phyloP scores from a whole-genome alignment of 2,113 vertebrate species.

The Vicugna pacos region DNA sequence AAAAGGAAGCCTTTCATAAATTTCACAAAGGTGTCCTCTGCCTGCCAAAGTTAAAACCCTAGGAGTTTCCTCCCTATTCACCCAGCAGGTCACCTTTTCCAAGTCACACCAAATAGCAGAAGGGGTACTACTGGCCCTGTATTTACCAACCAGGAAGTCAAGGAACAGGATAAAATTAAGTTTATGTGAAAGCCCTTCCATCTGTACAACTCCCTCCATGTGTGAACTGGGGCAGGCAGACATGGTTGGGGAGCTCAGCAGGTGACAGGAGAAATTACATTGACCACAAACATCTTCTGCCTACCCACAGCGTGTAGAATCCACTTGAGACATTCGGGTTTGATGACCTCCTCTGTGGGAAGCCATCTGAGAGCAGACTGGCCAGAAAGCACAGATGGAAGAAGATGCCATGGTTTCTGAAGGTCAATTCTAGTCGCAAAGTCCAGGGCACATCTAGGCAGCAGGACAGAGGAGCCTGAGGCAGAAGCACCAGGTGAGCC shows the following conservation, averaged over 20 bases:
- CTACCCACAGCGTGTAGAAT: constrained; percentile 24
- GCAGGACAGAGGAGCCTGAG: background rate
- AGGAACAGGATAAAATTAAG: background rate
- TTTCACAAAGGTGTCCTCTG: constrained; percentile 11
- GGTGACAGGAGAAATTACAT: constrained; percentile 18
- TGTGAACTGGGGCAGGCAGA: background rate
- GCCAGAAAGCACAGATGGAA: background rate
- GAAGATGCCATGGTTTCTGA: background rate
- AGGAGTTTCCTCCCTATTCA: background rate
- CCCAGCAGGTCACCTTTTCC: background rate
- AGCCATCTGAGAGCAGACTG: background rate
- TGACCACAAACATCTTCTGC: constrained; percentile 37
- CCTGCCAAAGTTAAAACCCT: background rate
- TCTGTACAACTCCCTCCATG: background rate
- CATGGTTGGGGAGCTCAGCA: background rate
- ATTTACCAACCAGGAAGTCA: background rate
- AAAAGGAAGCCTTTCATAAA: background rate
- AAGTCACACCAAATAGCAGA: constrained; percentile 3
- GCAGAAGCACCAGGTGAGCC: background rate
- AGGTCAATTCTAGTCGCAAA: background rate
- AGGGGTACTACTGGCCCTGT: background rate
- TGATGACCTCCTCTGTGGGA: background rate
- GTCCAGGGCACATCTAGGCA: background rate
- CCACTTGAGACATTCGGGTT: background rate
- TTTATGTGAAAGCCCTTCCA: constrained; percentile 49